Base-by-base conservation (phyloP, 2,113 vertebrate genomes). In the Oophaga pumilio region DNA sequence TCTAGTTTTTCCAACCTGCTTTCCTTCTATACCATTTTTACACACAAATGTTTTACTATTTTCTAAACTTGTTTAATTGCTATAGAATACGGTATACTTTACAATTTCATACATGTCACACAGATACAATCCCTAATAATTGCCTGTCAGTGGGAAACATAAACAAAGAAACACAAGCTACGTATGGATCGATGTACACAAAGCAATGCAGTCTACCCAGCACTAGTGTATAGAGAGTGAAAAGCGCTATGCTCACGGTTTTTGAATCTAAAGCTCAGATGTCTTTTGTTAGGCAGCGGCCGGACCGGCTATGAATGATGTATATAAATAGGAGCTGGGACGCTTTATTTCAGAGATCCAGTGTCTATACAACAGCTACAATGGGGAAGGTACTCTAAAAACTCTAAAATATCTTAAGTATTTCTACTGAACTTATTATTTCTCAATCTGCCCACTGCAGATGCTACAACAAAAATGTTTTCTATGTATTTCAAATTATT, bases 351-450 rank as follows among this genome's bases (percentile, higher is more conserved):
- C 79, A 62, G 57, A 81, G 26, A 59, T 60, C 14, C 57, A 64
- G 79, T 0, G 13, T 53, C 6, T 43, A 62, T 9, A 82, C 20
- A 17, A 82, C 56, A 82, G 79, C 17, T 59, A 62, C 26, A 64
- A 82, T 82, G 79, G 79, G 79, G 64, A 82, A 82, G 79, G 79
- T 82, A 62, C 26, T 57, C 13, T 20, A 43, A 62, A 0, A 6
- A 62, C 28, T 20, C n/a, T 4, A 20, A 22, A 50, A 3, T 50
- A 12, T 76, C 43, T 33, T 17, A 2, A 15, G 68, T 14, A 71
- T 28, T 71, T 11, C 28, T 28, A 33, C 7, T 28, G 1, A 33
- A 15, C n/a, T 14, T 4, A 68, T 73, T 0, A 28, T 64, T 64
- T 64, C 20, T 64, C 10, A 64, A n/a, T n/a, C 22, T 20, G 20